Base-by-base conservation (phyloP, 2,797 vertebrate genomes). In the Macroramphosus scolopax region DNA sequence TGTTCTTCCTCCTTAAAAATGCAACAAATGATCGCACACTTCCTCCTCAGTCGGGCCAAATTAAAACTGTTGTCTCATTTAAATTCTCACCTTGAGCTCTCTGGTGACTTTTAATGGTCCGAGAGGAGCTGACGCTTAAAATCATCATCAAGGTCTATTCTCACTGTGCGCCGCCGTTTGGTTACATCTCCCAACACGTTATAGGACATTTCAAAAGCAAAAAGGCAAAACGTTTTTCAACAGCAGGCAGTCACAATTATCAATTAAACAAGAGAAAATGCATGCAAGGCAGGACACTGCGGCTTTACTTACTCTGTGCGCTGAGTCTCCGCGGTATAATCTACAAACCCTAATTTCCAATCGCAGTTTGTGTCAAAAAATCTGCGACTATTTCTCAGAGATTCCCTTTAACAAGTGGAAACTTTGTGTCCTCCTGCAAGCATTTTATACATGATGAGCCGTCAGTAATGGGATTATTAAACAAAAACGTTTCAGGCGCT, bases 381-480 rank as follows among this genome's bases (percentile, higher is more conserved):
- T 81, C 80, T 90, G 92, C 92, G 85, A 81, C 88, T 91, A 87
- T 91, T 91, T 90, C 88, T 83, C 84, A 77, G 88, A 89, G 87
- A 90, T 90, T 89, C 88, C 84, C 85, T 89, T 89, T 94, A 95
- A 96, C 92, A 93, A 98, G 94, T 98, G 95, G 93, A 94, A 95
- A 95, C 92, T 96, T 96, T 92, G 95, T 95, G 94, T 95, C 94
- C 93, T 93, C 91, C 92, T 92, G 93, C 95, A 95, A 22, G 93
- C 94, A 94, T 98, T 98, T 97, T 99, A 99, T 99, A 98, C 95
- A 97, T 95, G 96, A 98, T 97, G 95, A 98, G 96, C 93, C 93
- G 92, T 93, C 95, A 95, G 96, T 99, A 99, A 99, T 99, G 93
- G 95, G 95, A 99, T 99, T 99, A 99, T 99, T 99, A 98, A 97